Evolutionary conservation across 2,113 vertebrate genomes (phyloP), one percentile per base, ranked within the genome.

Genomic region (Ancistrus triradiatus): DNA sequence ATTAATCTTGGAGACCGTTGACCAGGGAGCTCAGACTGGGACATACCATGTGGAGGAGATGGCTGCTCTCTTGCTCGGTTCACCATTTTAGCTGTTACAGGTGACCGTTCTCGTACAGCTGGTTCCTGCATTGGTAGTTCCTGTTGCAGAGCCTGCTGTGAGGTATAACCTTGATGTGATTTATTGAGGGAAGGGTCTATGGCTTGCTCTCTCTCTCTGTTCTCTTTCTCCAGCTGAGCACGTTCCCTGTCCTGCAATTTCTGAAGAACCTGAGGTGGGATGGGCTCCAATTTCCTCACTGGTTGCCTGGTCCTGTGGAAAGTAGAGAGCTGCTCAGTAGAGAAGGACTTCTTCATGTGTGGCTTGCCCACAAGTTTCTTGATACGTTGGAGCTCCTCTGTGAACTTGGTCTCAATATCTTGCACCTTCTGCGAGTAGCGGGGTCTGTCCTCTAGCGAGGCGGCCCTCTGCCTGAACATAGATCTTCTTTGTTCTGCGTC

Each of bases 351-450:
- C 72, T 87, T 87, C 75, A 89, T 49, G 73, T 89, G 86, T 58
- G 86, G 84, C 68, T 88, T 90, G 1, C 88, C 87, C 2, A 95
- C 88, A 0, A 95, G 91, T 72, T 88, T 86, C 60, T 96, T 97
- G 69, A 98, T 94, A 46, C 95, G 91, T 47, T 90, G 92, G 49
- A 98, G 86, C 78, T 98, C 96, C 77, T 93, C 91, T 0, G 92
- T 91, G 69, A 98, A 97, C 76, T 93, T 95, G 79, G 91, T 89
- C 84, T 97, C 95, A 1, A 98, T 90, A 72, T 95, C 92, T 0
- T 92, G 89, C 55, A 95, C 87, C 0, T 91, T 89, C 59, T 90
- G 84, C 2, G 90, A 81, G 9, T 91, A 90, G 40, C 88, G 87
- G 11, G 92, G 89, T 76, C 92, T 89, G 48, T 98, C 96, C 1